Conservation (phyloP, 2,113 vertebrate species). For the Strigops habroptila region DNA sequence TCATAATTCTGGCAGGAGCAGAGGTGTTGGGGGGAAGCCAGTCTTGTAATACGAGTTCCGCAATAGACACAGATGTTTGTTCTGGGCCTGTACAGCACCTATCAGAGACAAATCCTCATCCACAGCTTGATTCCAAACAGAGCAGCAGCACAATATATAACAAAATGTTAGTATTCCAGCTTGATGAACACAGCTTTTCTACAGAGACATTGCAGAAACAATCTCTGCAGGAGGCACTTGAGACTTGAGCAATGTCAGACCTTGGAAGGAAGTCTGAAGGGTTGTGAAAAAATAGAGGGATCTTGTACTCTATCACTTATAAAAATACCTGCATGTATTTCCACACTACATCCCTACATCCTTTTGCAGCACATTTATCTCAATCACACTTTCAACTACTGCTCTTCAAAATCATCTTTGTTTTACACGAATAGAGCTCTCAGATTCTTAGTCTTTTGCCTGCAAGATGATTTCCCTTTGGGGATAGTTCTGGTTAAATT, state of each 20-base stretch:
- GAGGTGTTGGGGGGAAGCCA: conserved; percentile 18
- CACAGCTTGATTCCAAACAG: neutral
- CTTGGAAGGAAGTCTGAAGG: neutral
- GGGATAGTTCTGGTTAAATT: neutral
- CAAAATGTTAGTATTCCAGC: neutral
- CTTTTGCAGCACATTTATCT: neutral
- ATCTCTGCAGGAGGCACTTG: neutral
- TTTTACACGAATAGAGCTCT: neutral
- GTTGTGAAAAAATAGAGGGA: neutral
- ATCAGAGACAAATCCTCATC: neutral
- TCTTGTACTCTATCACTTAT: neutral
- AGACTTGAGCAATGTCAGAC: neutral
- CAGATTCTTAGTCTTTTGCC: neutral
- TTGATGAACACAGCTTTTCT: neutral
- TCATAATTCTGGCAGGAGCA: conserved; percentile 5
- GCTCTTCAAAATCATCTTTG: neutral
- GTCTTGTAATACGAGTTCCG: neutral
- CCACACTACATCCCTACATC: neutral
- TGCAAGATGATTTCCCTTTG: neutral
- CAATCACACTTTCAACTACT: neutral
- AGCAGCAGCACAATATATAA: neutral
- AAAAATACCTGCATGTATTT: neutral
- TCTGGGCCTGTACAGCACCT: conserved; percentile 14
- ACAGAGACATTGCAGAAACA: neutral
- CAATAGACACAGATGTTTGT: neutral